phyloP scores from a whole-genome alignment of 2,888 invertebrate species.

The Rhingia rostrata region DNA sequence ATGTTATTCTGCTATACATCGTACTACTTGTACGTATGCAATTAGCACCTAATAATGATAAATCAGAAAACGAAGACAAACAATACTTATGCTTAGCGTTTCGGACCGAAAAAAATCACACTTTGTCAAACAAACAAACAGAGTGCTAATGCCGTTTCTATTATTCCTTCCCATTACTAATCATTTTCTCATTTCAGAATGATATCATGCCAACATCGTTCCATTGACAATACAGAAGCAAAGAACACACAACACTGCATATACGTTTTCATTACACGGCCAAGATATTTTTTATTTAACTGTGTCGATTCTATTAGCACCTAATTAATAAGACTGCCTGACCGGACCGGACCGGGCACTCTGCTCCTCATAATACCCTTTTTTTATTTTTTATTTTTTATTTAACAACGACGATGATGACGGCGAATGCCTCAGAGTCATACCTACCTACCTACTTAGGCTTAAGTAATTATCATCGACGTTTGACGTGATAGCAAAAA shows the following conservation, averaged over 20 bases:
- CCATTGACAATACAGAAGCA: slow-evolving; percentile 49
- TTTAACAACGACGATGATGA: neutral
- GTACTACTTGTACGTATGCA: neutral
- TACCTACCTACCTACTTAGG: slow-evolving; percentile 10
- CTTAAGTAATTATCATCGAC: slow-evolving; percentile 62
- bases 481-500: slow-evolving; percentile 32
- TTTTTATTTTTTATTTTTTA: slow-evolving; percentile 7
- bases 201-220: slow-evolving; percentile 43
- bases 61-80: slow-evolving; percentile 11
- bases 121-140: slow-evolving; percentile 42
- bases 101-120: slow-evolving; percentile 13
- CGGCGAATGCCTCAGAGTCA: slow-evolving; percentile 7
- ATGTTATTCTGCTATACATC: too few relatives aligned
- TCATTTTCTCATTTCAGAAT: slow-evolving; percentile 60
- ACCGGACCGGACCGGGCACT: neutral
- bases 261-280: slow-evolving; percentile 66
- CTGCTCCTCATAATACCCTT: slow-evolving; percentile 5
- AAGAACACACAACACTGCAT: slow-evolving; percentile 30
- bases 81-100: slow-evolving; percentile 1
- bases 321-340: slow-evolving; percentile 51
- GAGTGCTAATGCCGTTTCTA: slow-evolving; percentile 59
- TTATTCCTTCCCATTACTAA: slow-evolving; percentile 54
- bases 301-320: slow-evolving; percentile 74
- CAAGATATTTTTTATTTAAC: slow-evolving; percentile 71
- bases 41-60: slow-evolving; percentile 55